Conservation (phyloP, 2,797 vertebrate genomes). For the Lithobates sylvaticus region DNA sequence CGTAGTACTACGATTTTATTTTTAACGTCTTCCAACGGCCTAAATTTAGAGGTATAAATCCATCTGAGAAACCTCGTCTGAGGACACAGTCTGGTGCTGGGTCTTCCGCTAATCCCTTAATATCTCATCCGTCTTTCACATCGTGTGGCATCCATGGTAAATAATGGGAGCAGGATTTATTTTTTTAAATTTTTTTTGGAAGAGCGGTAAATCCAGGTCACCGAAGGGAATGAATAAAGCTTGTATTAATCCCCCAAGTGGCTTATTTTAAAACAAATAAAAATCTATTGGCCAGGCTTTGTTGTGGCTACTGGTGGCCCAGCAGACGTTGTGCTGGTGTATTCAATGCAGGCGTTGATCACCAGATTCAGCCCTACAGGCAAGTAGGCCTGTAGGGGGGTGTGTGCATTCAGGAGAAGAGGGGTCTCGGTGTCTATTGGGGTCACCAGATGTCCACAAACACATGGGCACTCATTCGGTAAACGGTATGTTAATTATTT, state of each 20-base stretch:
- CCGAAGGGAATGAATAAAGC: not conserved
- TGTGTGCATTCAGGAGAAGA: too few species aligned
- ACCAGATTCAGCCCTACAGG: too few species aligned
- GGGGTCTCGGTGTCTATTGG: not conserved
- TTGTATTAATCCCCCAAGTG: not conserved
- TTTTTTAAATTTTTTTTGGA: too few species aligned
- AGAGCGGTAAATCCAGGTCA: not conserved
- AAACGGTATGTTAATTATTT: too few species aligned
- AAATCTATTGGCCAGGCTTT: not conserved
- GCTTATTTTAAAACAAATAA: not conserved
- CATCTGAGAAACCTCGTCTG: not conserved
- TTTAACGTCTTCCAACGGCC: not conserved
- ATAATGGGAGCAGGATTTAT: not conserved
- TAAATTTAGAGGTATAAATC: conserved; percentile 14
- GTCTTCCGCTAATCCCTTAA: conserved; percentile 6
- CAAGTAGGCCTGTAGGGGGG: too few species aligned
- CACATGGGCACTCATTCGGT: not conserved
- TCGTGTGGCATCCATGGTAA: not conserved
- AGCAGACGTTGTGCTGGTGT: too few species aligned
- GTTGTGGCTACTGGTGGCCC: not conserved
- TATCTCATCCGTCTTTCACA: conserved; percentile 2
- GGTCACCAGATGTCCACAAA: not conserved
- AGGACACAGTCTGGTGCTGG: not conserved
- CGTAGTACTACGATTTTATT: not conserved
- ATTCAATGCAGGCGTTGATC: not conserved